phyloP scores from a whole-genome alignment of 1,140 invertebrate species.

The Steinernema khuongi region DNA sequence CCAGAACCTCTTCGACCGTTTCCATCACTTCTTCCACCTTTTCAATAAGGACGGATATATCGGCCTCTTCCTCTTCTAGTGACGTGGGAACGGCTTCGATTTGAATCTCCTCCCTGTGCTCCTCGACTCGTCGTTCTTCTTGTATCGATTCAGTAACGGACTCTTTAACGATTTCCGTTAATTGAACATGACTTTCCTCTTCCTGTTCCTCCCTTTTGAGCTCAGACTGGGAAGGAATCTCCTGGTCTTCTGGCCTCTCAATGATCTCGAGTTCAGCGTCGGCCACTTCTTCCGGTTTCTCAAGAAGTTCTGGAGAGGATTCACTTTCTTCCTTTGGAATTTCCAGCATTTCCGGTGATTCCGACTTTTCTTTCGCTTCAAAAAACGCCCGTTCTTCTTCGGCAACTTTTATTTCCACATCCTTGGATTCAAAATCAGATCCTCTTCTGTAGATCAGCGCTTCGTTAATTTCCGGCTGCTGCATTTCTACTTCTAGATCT shows the following conservation, averaged over 20 bases:
- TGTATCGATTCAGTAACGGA: neutral
- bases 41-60: too few species aligned
- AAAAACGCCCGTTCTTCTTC: neutral
- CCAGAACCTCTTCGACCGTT: neutral
- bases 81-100: neutral
- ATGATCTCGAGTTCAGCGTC: neutral
- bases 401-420: conserved; percentile 1
- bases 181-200: neutral
- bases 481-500: neutral
- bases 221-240: too few species aligned
- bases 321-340: conserved; percentile 5
- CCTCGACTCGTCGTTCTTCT: conserved; percentile 16
- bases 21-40: neutral
- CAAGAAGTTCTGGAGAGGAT: conserved; percentile 20
- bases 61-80: too few species aligned
- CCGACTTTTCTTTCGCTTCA: neutral
- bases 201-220: neutral
- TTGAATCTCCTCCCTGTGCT: too few species aligned
- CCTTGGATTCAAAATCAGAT: neutral
- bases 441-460: neutral
- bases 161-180: neutral
- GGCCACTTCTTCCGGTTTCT: neutral
- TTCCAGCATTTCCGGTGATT: neutral
- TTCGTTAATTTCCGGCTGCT: neutral
- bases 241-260: neutral